Evolutionary conservation across 2,113 vertebrate genomes (phyloP), one percentile per base, ranked within the genome.

Genomic region (Larimichthys crocea): DNA sequence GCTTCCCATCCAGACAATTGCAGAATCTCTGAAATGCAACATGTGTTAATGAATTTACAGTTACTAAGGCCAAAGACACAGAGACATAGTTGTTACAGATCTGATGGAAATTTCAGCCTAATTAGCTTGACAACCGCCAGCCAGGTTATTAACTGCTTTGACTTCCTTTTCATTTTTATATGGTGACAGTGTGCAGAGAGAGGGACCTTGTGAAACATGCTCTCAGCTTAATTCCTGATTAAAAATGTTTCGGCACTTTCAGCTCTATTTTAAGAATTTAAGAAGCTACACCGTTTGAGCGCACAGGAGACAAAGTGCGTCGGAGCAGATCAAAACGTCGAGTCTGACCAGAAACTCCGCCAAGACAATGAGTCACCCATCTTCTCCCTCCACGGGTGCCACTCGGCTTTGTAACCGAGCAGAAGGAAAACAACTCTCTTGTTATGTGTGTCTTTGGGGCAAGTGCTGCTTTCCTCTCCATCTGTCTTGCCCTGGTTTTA

Each of bases 361-460:
- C 62, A 79, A 80, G 70, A 31, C 40, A 3, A 40, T 88, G 86
- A 87, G 71, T 87, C 86, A 78, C 68, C 42, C 80, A 35, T 72
- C 60, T 59, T 64, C 20, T 74, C 81, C 64, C 76, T 89, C 73
- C 69, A 61, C 14, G 77, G 79, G 59, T 77, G 74, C 49, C 73
- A 48, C 52, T 71, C 72, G 16, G 68, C 78, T 84, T 82, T 65
- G 73, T 62, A 52, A 52, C 16, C 14, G 5, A 82, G 76, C 79
- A 78, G 65, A 82, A 73, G 66, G 73, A 86, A 76, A 88, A 86
- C 35, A 69, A 79, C 75, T 11, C 53, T 59, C 29, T 66, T 69
- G 48, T 52, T 76, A 69, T 88, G 55, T 82, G 48, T 80, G 76
- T 86, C 55, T 77, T 78, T 83, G 76, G 76, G 69, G 67, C 62